phyloP scores from a whole-genome alignment of 2,113 vertebrate genomes.

The Campylomormyrus numenius region DNA sequence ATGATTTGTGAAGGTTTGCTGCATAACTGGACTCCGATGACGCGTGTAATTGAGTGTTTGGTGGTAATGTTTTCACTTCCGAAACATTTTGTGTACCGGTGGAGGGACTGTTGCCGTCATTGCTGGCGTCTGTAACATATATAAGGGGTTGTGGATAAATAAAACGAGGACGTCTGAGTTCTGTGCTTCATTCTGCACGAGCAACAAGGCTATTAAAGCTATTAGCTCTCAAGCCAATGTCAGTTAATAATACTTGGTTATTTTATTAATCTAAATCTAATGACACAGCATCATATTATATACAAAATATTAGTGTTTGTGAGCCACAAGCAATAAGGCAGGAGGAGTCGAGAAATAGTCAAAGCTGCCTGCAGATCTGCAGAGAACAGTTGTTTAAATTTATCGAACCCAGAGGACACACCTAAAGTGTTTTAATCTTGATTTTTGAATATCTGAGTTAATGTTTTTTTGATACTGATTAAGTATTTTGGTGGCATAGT shows the following conservation, averaged over 20 bases:
- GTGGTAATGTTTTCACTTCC: conserved; percentile 76
- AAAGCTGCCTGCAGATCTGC: conserved; percentile 21
- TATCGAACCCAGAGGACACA: not conserved
- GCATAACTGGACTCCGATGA: conserved; percentile 78
- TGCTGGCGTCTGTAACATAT: conserved; percentile 81
- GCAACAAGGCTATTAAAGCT: conserved; percentile 43
- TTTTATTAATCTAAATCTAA: conserved; percentile 2
- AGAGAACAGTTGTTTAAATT: not conserved
- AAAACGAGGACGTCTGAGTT: conserved; percentile 33
- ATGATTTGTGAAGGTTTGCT: conserved; percentile 83
- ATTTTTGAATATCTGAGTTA: not conserved
- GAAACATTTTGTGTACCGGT: conserved; percentile 86
- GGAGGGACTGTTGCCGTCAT: conserved; percentile 73
- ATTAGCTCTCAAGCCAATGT: conserved; percentile 45
- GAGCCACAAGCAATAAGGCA: conserved; percentile 39
- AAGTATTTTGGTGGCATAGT: not conserved
- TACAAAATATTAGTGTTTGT: conserved; percentile 37
- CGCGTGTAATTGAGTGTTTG: conserved; percentile 57
- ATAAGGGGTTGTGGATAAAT: conserved; percentile 60
- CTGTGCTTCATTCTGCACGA: conserved; percentile 21
- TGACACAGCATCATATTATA: conserved; percentile 32
- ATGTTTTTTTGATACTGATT: not conserved
- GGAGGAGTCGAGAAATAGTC: conserved; percentile 39
- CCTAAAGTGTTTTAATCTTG: not conserved
- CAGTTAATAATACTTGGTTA: conserved; percentile 29